Base-by-base conservation (phyloP, 1,140 invertebrate species). In the Temnothorax longispinosus region DNA sequence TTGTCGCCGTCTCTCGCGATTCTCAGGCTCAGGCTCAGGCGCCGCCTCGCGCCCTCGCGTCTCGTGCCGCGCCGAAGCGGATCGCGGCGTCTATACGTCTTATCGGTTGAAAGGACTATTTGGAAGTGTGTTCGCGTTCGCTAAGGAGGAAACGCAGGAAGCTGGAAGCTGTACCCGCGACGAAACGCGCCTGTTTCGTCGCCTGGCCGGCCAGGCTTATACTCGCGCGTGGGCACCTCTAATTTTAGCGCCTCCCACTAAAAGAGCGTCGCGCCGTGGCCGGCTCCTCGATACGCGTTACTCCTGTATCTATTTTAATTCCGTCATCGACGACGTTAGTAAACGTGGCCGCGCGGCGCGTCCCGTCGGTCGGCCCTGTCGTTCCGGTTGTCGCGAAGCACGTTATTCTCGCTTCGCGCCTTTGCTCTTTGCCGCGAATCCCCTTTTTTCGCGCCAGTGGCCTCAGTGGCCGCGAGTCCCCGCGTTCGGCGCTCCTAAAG, bases 161-260 rank as follows among this genome's bases (percentile, higher is more conserved):
- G 64, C 62, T 18, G 84, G 64, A 41, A 67, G 64, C 62, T 18
- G 18, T 85, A 44, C 54, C 71, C 44, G 35, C 60, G 69, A 56
- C 18, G 86, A 89, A 74, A 89, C 77, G 84, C 74, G 69, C 47
- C 89, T 27, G 27, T 27, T 27, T 27, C 27, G 27, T 27, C 1
- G 27, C 27, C 27, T 27, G 27, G 27, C 27, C 27, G 27, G 27
- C 27, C 27, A 27, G 27, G 27, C 27, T 27, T 27, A 27, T 90
- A 85, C 78, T 89, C 64, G 81, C 90, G 62, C 87, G 84, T 85
- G 76, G 87, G 86, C 89, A 88, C 75, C 90, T 90, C 92, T 91
- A 93, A 93, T 92, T 92, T 93, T 93, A 93, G 92, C 90, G 85
- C 87, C 92, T 93, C 92, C 92, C 92, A 93, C 92, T 89, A 47